Percentiles rank a stretch among this genome's conserved stretches.
Conservation (phyloP, 2,888 invertebrate genomes). For the Calameuta idolon region DNA sequence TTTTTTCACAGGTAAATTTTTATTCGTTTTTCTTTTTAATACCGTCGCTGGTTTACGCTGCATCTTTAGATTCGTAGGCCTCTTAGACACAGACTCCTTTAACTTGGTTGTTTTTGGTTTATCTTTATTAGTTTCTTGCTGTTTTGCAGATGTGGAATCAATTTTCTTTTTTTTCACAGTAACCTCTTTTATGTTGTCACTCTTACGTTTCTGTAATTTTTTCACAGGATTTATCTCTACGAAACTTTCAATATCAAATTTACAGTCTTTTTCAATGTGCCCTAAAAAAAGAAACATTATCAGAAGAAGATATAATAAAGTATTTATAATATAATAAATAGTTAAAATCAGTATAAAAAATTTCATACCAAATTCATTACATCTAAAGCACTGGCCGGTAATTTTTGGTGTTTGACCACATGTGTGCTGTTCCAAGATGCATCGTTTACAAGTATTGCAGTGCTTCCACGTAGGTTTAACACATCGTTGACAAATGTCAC, state of each 20-base stretch:
- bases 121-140: constrained; percentile 12
- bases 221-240: neutral
- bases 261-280: constrained; percentile 51
- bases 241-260: neutral
- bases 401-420: constrained; percentile 65
- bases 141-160: constrained; percentile 14
- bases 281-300: constrained; percentile 32
- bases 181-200: constrained; percentile 8
- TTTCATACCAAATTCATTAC: constrained; percentile 43
- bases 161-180: constrained; percentile 10
- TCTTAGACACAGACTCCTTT: neutral
- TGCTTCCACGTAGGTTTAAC: constrained; percentile 89
- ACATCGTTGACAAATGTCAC: constrained; percentile 76
- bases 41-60: neutral
- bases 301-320: constrained; percentile 7
- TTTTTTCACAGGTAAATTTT: neutral
- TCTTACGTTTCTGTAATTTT: constrained; percentile 27
- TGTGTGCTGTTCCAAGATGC: constrained; percentile 70
- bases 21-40: neutral
- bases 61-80: neutral
- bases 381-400: constrained; percentile 53
- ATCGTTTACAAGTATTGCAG: constrained; percentile 79
- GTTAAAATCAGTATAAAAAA: neutral
- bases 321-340: constrained; percentile 4
- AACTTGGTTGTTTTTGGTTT: constrained; percentile 12